Percentiles rank a stretch among this genome's conserved stretches.
These are phyloP conservation scores for Melopsittacus undulatus DNA, from an alignment of 2,797 vertebrate species.

Conservation along the genomic window DNA sequence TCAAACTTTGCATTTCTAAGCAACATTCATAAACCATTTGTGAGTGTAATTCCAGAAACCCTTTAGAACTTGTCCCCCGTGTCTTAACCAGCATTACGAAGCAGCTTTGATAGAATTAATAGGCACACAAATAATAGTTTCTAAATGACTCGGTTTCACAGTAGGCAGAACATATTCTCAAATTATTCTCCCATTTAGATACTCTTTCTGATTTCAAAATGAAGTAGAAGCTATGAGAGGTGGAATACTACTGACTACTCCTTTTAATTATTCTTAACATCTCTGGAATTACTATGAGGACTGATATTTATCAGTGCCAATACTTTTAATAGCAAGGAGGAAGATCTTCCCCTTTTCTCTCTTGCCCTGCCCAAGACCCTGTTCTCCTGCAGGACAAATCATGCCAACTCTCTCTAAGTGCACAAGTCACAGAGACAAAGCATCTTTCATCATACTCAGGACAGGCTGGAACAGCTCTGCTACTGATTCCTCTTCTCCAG, in stretches of 20 bases:
- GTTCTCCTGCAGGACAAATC: neutral
- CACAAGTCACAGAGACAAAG: neutral
- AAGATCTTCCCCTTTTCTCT: neutral
- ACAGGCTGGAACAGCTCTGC: neutral
- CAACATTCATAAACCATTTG: neutral
- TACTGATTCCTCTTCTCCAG: neutral
- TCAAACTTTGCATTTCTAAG: neutral
- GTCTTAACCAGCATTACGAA: neutral
- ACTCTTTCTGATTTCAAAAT: constrained; percentile 32
- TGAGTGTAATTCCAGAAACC: neutral
- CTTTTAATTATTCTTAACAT: constrained; percentile 30
- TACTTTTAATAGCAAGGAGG: neutral
- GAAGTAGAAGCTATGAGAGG: constrained; percentile 25
- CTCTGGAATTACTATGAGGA: neutral
- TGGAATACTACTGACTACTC: neutral
- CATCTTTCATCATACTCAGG: neutral
- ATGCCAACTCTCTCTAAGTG: neutral
- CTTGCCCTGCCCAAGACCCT: neutral
- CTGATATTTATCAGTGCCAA: neutral
- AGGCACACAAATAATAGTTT: neutral
- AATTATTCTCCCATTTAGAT: constrained; percentile 33
- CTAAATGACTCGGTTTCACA: constrained; percentile 6
- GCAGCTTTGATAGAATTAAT: neutral
- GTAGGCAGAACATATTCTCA: constrained; percentile 32
- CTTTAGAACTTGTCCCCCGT: neutral